Conservation (phyloP, 2,113 vertebrate species). For the Conger conger region DNA sequence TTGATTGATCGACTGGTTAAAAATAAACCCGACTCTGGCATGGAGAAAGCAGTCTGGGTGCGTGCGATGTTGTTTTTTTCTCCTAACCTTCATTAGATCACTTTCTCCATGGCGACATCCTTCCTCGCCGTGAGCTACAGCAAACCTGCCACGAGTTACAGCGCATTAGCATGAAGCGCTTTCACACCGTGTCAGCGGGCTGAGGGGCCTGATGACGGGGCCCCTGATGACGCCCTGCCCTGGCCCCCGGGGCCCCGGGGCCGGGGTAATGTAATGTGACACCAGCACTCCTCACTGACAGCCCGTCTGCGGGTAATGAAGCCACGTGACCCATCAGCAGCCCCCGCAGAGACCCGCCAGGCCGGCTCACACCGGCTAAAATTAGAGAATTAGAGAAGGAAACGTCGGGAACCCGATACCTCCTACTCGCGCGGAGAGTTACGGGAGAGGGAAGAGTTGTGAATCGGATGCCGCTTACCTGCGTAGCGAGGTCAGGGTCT, state of each 20-base stretch:
- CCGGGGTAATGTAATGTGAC: conserved; percentile 48
- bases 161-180: conserved; percentile 67
- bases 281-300: conserved; percentile 43
- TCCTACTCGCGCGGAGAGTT: no score
- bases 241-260: conserved; percentile 13
- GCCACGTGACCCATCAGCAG: not conserved
- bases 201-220: conserved; percentile 24
- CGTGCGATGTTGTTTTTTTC: not conserved
- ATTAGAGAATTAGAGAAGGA: no score
- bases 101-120: not conserved
- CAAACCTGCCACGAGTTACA: conserved; percentile 51
- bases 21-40: not conserved
- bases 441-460: no score
- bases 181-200: conserved; percentile 58
- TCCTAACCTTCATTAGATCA: conserved; percentile 15
- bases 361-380: no score
- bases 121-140: conserved; percentile 42
- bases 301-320: conserved; percentile 6
- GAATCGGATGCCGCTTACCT: no score
- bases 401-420: no score
- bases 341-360: not conserved
- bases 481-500: no score
- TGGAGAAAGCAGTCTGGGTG: not conserved
- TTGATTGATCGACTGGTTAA: no score
- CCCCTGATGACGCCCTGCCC: conserved; percentile 36